Evolutionary conservation across 2,113 vertebrate genomes (phyloP).

Genomic region (Heterotis niloticus): DNA sequence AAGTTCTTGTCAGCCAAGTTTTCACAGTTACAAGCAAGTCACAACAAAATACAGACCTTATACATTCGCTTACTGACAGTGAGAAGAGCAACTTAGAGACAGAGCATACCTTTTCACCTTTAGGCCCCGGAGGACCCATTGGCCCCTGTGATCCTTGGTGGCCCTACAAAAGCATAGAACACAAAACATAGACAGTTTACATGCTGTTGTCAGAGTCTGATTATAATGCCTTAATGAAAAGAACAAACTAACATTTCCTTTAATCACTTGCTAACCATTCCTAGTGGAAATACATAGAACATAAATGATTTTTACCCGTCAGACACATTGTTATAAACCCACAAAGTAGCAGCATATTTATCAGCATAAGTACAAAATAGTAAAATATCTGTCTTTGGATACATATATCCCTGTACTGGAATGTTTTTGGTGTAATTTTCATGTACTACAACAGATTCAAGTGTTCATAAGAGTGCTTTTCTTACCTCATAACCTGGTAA

Average conservation of each 20-base stretch:
- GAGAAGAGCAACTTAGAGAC: conserved; percentile 23
- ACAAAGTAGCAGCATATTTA: neutral
- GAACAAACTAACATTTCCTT: neutral
- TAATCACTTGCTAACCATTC: neutral
- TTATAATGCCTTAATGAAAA: no score
- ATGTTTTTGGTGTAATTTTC: neutral
- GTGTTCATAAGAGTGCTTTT: neutral
- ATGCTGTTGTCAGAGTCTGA: no score
- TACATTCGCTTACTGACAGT: neutral
- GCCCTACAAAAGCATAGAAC: conserved; percentile 67
- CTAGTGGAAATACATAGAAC: neutral
- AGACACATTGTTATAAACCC: neutral
- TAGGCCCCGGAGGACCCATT: conserved; percentile 80
- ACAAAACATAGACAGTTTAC: conserved; percentile 22
- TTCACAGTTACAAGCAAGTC: no score
- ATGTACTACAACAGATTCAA: neutral
- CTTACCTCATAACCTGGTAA: conserved; percentile 86
- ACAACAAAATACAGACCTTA: no score
- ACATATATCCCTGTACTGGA: no score
- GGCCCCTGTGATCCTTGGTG: conserved; percentile 80
- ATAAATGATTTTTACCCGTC: neutral
- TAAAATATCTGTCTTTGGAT: no score
- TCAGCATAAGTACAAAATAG: no score
- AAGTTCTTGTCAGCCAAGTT: no score
- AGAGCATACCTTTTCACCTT: conserved; percentile 87